These are phyloP conservation scores for Mormoops blainvillei DNA, from an alignment of 2,113 vertebrate genomes.

Conservation along the genomic window DNA sequence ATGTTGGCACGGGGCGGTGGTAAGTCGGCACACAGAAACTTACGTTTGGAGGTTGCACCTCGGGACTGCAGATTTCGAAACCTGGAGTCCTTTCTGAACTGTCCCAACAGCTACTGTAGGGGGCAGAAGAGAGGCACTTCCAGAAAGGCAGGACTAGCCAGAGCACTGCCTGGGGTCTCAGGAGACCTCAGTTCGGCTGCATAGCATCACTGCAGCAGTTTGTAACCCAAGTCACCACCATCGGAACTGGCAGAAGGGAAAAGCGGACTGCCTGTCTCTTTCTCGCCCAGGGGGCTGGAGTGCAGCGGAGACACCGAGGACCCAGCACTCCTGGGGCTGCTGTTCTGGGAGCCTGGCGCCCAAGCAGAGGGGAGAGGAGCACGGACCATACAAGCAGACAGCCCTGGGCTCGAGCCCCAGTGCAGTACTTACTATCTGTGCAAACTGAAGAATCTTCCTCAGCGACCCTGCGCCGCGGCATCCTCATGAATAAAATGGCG, in stretches of 20 bases:
- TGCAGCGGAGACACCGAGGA: fast-evolving
- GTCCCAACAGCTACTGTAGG: not conserved
- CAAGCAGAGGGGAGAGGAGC: fast-evolving
- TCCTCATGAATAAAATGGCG: not conserved
- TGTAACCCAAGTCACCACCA: not conserved
- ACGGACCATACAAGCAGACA: not conserved
- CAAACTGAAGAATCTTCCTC: not conserved
- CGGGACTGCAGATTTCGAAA: not conserved
- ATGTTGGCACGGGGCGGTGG: not conserved
- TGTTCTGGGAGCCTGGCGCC: not conserved
- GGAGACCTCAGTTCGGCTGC: not conserved
- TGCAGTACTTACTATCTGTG: not conserved
- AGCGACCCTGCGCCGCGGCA: not conserved
- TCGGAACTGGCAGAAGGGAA: fast-evolving
- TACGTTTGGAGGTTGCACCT: not conserved
- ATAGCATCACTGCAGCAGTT: fast-evolving
- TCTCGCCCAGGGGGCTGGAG: not conserved
- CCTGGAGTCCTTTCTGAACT: not conserved
- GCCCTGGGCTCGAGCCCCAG: not conserved
- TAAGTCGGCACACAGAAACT: not conserved
- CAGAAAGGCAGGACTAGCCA: not conserved
- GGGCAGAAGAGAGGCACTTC: not conserved
- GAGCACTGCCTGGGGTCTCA: not conserved
- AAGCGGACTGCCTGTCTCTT: not conserved
- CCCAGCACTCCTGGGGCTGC: not conserved